A percentile compares a stretch with the other conserved stretches of the same genome.
Conservation (phyloP, 1,140 invertebrate genomes). For the Scaptomyza hsui region DNA sequence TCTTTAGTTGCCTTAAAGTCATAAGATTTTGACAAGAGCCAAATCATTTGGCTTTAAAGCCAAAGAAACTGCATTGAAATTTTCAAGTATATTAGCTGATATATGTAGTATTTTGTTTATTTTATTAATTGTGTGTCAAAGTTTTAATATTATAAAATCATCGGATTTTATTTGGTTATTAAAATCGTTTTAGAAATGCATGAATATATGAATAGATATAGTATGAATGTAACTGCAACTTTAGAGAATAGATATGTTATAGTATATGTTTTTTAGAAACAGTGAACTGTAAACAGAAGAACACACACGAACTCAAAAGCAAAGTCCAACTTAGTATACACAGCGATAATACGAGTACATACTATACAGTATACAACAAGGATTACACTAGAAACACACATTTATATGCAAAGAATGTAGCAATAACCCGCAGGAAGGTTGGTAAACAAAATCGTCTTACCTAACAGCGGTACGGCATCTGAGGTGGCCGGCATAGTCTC, state of each 20-base stretch:
- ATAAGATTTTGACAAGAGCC: not conserved
- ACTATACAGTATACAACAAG: constrained; percentile 19
- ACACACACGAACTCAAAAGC: constrained; percentile 62
- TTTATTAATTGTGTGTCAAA: constrained; percentile 76
- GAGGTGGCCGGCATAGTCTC: constrained; percentile 97
- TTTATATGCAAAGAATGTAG: constrained; percentile 25
- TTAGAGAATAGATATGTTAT: constrained; percentile 51
- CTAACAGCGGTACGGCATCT: constrained; percentile 91
- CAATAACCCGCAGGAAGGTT: constrained; percentile 49
- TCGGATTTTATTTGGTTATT: constrained; percentile 77
- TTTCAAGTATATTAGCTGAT: constrained; percentile 33
- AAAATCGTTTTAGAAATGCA: constrained; percentile 82
- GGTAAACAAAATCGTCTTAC: constrained; percentile 81
- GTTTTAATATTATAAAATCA: constrained; percentile 84
- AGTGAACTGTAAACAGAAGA: constrained; percentile 46
- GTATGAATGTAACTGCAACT: constrained; percentile 59
- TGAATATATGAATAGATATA: constrained; percentile 59
- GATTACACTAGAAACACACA: constrained; percentile 28
- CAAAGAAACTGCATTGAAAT: constrained; percentile 41
- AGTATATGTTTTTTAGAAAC: constrained; percentile 36
- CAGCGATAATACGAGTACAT: constrained; percentile 35
- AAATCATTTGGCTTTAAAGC: constrained; percentile 48
- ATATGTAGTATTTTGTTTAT: constrained; percentile 22
- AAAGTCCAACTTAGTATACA: constrained; percentile 44
- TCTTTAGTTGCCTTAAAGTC: constrained; percentile 49